Evolutionary conservation across 2,888 invertebrate species (phyloP), one percentile per base, ranked within the genome.

Genomic region (Sphaeridia pumilis): DNA sequence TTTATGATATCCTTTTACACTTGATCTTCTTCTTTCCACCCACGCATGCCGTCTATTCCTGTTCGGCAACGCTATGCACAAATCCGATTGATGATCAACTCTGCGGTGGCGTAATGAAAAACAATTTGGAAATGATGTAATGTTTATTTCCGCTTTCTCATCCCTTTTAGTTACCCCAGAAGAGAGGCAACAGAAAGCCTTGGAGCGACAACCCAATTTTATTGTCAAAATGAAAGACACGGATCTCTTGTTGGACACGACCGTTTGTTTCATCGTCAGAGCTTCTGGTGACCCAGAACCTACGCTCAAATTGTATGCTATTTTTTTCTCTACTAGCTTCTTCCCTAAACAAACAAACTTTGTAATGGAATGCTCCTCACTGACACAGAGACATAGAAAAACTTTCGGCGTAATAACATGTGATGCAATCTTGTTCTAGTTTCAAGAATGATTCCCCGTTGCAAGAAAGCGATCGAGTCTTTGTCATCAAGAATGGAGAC

Each of bases 211-310:
- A 1, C 92, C 93, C 0, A 80, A 83, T 64, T 93, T 93, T 73
- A 68, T 86, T 49, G 85, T 92, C 42, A 82, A 83, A 22, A 73
- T 94, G 56, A 87, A 84, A 68, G 87, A 92, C 68, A 86, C 90
- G 0, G 88, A 92, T 70, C 79, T 92, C 26, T 72, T 89, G 66
- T 82, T 87, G 69, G 83, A 85, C 66, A 89, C 90, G 0, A 86
- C 84, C 67, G 77, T 90, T 52, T 78, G 89, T 28, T 90, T 89
- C 69, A 84, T 90, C 82, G 79, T 90, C 55, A 86, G 86, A 71
- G 83, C 89, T 49, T 82, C 82, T 64, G 90, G 90, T 10, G 82
- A 87, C 65, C 90, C 92, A 1, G 84, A 83, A 68, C 95, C 97
- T 1, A 82, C 82, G 59, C 80, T 95, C 44, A 82, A 81, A 71